Percentiles rank a stretch among this genome's conserved stretches.
Evolutionary conservation across 2,797 vertebrate species (phyloP).

Genomic region (Poecilia wingei): DNA sequence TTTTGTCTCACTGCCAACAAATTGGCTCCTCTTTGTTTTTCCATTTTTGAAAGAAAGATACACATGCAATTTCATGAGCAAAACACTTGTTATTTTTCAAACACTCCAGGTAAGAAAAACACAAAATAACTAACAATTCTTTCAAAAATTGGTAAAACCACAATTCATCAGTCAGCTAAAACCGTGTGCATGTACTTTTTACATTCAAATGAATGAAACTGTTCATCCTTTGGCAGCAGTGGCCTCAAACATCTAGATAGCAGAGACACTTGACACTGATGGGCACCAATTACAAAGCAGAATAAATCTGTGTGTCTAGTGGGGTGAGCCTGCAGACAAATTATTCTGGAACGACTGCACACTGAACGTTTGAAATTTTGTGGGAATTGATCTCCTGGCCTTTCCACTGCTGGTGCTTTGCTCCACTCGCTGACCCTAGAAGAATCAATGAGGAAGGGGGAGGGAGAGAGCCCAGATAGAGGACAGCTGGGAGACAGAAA

Average conservation of each 20-base stretch:
- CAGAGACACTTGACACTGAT: slow-evolving; percentile 69
- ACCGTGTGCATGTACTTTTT: slow-evolving; percentile 6
- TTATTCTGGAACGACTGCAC: slow-evolving; percentile 64
- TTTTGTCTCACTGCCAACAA: neutral
- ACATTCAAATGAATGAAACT: slow-evolving; percentile 33
- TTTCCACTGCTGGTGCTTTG: slow-evolving; percentile 52
- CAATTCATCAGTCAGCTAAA: slow-evolving; percentile 22
- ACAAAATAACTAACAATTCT: slow-evolving; percentile 7
- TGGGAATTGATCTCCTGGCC: slow-evolving; percentile 69
- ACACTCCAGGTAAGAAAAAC: neutral
- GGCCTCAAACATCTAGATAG: slow-evolving; percentile 42
- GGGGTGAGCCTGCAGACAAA: slow-evolving; percentile 59
- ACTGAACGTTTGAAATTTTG: slow-evolving; percentile 63
- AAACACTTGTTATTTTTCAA: neutral
- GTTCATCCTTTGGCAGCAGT: slow-evolving; percentile 30
- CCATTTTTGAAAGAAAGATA: neutral
- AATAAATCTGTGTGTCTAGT: slow-evolving; percentile 55
- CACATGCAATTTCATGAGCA: neutral
- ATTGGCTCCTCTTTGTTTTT: neutral
- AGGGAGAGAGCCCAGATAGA: slow-evolving; percentile 27
- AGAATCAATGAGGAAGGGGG: slow-evolving; percentile 58
- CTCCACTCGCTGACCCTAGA: slow-evolving; percentile 64
- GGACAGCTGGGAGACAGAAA: slow-evolving; percentile 28
- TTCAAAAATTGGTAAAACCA: neutral
- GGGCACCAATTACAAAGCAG: slow-evolving; percentile 68